Percentiles rank a stretch among this genome's conserved stretches.
These are phyloP conservation scores for Vidua macroura DNA, from an alignment of 2,113 vertebrate species.

Conservation along the genomic window DNA sequence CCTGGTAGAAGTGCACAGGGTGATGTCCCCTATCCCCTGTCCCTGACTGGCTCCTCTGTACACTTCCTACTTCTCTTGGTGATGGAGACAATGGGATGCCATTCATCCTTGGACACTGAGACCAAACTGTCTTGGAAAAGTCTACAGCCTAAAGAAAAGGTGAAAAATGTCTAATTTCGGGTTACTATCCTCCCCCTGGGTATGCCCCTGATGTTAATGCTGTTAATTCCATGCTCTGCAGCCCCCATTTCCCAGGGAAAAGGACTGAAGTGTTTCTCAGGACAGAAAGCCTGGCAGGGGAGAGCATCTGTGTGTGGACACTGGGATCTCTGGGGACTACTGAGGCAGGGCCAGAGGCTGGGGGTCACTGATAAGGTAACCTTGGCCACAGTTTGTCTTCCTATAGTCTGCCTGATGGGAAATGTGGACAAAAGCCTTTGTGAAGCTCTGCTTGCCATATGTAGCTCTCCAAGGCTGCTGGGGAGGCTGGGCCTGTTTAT, in stretches of 20 bases:
- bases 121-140: neutral
- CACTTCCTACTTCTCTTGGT: neutral
- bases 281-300: neutral
- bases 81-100: neutral
- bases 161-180: neutral
- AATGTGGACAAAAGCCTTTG: constrained; percentile 28
- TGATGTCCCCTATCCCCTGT: neutral
- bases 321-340: neutral
- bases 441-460: constrained; percentile 60
- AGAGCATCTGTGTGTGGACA: constrained; percentile 28
- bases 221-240: neutral
- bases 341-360: constrained; percentile 36
- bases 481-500: neutral
- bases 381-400: constrained; percentile 41
- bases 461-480: neutral
- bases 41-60: neutral
- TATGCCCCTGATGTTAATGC: neutral
- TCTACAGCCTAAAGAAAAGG: neutral
- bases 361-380: constrained; percentile 62
- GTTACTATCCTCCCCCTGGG: neutral
- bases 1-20: neutral
- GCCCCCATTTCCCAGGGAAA: neutral
- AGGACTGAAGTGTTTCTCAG: neutral
- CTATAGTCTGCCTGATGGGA: constrained; percentile 23
- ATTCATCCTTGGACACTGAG: neutral